Evolutionary conservation across 64 coral and sea anemone genomes (phyloP), one percentile per base, ranked within the genome.

Genomic region (Acropora tenuis): DNA sequence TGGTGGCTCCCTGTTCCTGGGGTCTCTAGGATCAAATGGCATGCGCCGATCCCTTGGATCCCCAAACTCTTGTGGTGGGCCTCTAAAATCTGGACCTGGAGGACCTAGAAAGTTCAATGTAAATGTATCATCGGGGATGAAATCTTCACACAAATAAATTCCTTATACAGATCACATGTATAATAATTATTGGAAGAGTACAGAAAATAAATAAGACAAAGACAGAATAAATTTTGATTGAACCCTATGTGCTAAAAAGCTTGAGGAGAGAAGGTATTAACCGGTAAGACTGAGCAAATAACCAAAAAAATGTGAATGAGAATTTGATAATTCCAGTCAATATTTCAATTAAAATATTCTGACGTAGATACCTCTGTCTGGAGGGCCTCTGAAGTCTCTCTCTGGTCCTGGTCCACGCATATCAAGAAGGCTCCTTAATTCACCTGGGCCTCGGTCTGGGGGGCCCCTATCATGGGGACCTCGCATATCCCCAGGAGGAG

Each of bases 1-100:
- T 3, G 92, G 83, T 59, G 88, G 69, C n/a, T 94, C 92, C 16
- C 95, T 86, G 30, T 69, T 76, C 55, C 95, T 79, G 65, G 95
- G 95, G 40, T 97, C 95, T 74, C 95, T 93, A 8, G 95, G 92
- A 84, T 97, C 95, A 94, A 96, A 96, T 1, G 82, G 82, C 82
- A 85, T 53, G 57, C 94, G 83, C 46, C 57, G 77, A 71, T 92
- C 73, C 78, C 94, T 92, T 47, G 86, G 90, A 52, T 96, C 86
- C 55, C 90, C 94, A 85, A 97, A 97, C 8, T 89, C 90, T 78
- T 94, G 88, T 48, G 92, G 95, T 67, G 91, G 95, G 41, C 92
- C 96, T 55, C 93, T 90, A 47, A 92, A 94, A 8, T 98, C 90
- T 53, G 93, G 93, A 47, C 96, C 93, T 80, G 76, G 71, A 20